Base-by-base conservation (phyloP, 2,888 invertebrate species). In the Tuberolachnus salignus region DNA sequence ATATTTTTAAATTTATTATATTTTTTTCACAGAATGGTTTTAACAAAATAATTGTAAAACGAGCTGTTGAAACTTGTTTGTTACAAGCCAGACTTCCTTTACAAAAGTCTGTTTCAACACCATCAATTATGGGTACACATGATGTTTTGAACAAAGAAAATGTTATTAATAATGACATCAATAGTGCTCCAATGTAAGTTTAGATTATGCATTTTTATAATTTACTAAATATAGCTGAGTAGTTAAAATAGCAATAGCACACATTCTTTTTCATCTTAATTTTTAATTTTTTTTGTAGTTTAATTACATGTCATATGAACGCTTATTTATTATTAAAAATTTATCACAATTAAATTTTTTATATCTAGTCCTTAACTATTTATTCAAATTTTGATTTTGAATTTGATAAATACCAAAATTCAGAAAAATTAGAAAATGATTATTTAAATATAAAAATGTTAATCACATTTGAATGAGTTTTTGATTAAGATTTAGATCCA, bases 91-190 rank as follows among this genome's bases (percentile, higher is more conserved):
- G 94, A 26, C 88, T 94, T 83, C 93, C 94, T 80, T 88, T 95
- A 72, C 95, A 95, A 87, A 95, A 95, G 87, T 94, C 94, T 71
- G 92, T 95, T 80, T 95, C 95, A 21, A 95, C 95, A 72, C 94
- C 94, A 70, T 94, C 94, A 82, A 95, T 95, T 81, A 92, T 94
- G 70, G 92, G 92, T 49, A 88, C 89, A 46, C 87, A 89, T 81
- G 89, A 90, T 83, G 87, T 89, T 63, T 53, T 80, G n/a, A 81
- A 72, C 23, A 73, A 73, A 63, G 75, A 80, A 55, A 80, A 66
- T 57, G 51, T 72, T 34, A 64, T 46, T 21, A 80, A 66, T 63
- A 73, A 78, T 69, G 80, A 61, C 44, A 72, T 70, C 21, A 81
- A 63, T 53, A 80, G 26, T 75, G 23, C 81, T 21, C 66, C 71